Conservation (phyloP, 2,113 vertebrate genomes). For the Varanus komodoensis region DNA sequence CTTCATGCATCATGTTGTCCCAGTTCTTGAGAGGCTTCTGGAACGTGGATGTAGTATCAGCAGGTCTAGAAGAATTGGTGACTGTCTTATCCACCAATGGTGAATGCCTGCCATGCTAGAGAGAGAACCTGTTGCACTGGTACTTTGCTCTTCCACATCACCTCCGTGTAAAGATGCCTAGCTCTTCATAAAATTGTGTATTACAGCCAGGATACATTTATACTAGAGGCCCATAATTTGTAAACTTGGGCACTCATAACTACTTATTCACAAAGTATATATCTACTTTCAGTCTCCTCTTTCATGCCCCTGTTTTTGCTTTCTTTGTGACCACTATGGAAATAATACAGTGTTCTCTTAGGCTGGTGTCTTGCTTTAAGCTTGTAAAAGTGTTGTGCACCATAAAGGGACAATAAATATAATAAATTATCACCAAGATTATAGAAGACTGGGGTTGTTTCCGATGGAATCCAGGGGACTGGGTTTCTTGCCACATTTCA, state of each 20-base stretch:
- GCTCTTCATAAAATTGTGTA: background rate
- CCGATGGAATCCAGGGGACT: conserved; percentile 50
- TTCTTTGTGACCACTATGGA: background rate
- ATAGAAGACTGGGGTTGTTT: conserved; percentile 52
- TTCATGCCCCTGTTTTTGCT: background rate
- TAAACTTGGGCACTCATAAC: too few relatives aligned
- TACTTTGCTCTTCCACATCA: background rate
- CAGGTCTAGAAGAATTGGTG: background rate
- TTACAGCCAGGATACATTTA: background rate
- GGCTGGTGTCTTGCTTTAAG: background rate
- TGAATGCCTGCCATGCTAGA: too few relatives aligned
- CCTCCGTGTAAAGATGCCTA: background rate
- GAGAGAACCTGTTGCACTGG: background rate
- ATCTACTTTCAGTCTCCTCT: background rate
- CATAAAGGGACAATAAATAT: background rate
- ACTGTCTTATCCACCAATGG: background rate
- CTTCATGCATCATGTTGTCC: background rate
- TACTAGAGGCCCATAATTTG: background rate
- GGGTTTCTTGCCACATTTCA: conserved; percentile 50
- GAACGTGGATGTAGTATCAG: background rate
- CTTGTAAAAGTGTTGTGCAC: background rate
- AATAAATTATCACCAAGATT: background rate
- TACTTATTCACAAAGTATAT: background rate
- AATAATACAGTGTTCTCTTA: background rate
- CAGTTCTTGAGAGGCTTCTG: background rate